A percentile compares a stretch with the other conserved stretches of the same genome.
Conservation (phyloP, 2,797 vertebrate species). For the Enteromius fasciolatus region DNA sequence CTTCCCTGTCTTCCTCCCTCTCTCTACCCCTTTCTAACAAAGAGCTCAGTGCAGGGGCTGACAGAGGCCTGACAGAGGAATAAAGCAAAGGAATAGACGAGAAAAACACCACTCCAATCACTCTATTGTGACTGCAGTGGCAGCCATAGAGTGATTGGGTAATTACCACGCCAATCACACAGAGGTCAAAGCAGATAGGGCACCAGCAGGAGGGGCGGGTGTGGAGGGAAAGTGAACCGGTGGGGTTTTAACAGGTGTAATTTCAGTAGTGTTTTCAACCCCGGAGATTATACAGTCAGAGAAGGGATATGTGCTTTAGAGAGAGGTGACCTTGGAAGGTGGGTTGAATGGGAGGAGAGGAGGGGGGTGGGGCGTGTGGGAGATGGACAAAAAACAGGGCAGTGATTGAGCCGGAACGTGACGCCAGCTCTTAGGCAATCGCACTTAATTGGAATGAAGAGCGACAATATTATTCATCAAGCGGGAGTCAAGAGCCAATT, state of each 20-base stretch:
- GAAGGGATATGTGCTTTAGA: constrained; percentile 59
- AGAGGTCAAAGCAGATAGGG: constrained; percentile 82
- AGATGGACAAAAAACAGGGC: constrained; percentile 53
- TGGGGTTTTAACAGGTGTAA: constrained; percentile 69
- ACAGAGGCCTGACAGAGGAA: constrained; percentile 70
- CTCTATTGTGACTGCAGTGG: constrained; percentile 81
- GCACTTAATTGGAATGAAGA: constrained; percentile 92
- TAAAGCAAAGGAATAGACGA: constrained; percentile 57
- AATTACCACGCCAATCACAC: constrained; percentile 84
- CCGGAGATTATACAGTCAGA: constrained; percentile 68
- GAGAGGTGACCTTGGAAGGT: constrained; percentile 54
- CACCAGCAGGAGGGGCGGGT: constrained; percentile 53
- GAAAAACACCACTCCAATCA: constrained; percentile 75
- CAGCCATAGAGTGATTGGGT: constrained; percentile 83
- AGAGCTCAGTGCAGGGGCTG: constrained; percentile 61
- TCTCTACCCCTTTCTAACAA: constrained; percentile 62
- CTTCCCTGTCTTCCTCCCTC: constrained; percentile 2
- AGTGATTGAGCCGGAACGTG: constrained; percentile 74
- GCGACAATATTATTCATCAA: constrained; percentile 87
- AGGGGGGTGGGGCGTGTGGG: not conserved
- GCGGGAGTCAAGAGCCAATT: constrained; percentile 88
- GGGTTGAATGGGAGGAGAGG: constrained; percentile 39
- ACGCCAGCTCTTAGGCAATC: constrained; percentile 81
- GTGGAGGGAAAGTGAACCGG: constrained; percentile 54
- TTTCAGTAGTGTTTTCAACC: constrained; percentile 72